Percentiles rank a stretch among this genome's conserved stretches.
phyloP scores from a whole-genome alignment of 2,113 vertebrate species.

The Fulica atra region DNA sequence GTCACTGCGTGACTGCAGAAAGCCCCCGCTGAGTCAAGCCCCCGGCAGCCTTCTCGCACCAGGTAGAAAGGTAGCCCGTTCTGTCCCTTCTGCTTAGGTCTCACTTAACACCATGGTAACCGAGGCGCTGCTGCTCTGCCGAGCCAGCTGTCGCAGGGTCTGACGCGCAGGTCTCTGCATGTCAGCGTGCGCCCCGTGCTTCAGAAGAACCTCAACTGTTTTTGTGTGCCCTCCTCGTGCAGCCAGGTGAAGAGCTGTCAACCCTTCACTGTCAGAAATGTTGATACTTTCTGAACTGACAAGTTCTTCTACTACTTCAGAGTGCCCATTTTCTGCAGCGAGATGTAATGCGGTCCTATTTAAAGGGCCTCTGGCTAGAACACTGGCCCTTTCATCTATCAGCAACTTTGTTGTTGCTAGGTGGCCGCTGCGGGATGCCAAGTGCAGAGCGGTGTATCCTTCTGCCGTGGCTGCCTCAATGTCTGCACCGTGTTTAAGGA shows the following conservation, averaged over 20 bases:
- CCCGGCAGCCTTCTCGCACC: neutral
- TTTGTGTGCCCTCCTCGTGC: slow-evolving; percentile 77
- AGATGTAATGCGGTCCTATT: slow-evolving; percentile 83
- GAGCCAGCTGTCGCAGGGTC: neutral
- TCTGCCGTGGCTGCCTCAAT: slow-evolving; percentile 76
- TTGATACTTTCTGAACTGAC: slow-evolving; percentile 69
- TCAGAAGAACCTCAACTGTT: slow-evolving; percentile 79
- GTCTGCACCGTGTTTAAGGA: slow-evolving; percentile 85
- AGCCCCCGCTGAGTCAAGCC: neutral
- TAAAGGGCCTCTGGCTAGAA: slow-evolving; percentile 60
- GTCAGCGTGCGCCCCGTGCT: slow-evolving; percentile 61
- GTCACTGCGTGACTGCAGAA: neutral
- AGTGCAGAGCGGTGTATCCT: slow-evolving; percentile 86
- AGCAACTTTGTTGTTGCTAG: slow-evolving; percentile 87
- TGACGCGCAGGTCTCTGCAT: slow-evolving; percentile 62
- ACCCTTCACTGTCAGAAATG: slow-evolving; percentile 77
- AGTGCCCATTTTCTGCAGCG: slow-evolving; percentile 84
- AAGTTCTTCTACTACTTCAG: slow-evolving; percentile 86
- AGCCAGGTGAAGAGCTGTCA: slow-evolving; percentile 83
- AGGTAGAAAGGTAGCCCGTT: neutral
- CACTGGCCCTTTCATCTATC: slow-evolving; percentile 81
- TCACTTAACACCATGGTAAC: slow-evolving; percentile 45
- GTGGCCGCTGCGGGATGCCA: slow-evolving; percentile 85
- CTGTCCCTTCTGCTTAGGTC: slow-evolving; percentile 41
- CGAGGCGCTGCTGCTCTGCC: neutral